Evolutionary conservation across 2,888 invertebrate species (phyloP).

Genomic region (Beris chalybata): DNA sequence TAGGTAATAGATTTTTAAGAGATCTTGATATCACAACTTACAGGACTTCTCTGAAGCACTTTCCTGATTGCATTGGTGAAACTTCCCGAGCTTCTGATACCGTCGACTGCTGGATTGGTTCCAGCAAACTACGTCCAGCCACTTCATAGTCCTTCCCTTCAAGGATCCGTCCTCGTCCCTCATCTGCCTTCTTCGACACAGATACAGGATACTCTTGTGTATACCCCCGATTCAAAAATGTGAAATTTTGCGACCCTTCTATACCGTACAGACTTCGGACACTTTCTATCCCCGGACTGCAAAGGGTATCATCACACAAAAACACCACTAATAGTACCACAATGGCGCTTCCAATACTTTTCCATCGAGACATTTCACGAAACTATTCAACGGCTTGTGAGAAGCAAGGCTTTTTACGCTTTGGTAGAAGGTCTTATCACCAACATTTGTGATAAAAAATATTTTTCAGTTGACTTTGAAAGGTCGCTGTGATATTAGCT

Average conservation of each 20-base stretch:
- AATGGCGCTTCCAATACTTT: neutral
- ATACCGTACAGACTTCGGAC: constrained; percentile 15
- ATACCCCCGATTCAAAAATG: neutral
- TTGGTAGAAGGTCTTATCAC: no score
- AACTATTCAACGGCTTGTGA: neutral
- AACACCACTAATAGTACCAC: neutral
- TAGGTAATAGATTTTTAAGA: neutral
- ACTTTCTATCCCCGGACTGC: constrained; percentile 15
- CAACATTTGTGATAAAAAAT: no score
- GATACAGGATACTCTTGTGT: no score
- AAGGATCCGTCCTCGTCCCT: neutral
- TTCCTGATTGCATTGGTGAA: neutral
- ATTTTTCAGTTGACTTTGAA: no score
- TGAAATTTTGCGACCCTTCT: constrained; percentile 11
- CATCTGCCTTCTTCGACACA: neutral
- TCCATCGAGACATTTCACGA: constrained; percentile 10
- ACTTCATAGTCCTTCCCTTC: neutral
- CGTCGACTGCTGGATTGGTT: neutral
- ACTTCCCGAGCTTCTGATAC: neutral
- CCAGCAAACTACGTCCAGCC: neutral
- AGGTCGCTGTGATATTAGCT: no score
- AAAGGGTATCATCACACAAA: neutral
- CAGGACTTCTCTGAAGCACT: constrained; percentile 13
- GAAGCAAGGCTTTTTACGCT: no score
- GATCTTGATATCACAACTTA: neutral